Percentiles rank a stretch among this genome's conserved stretches.
Conservation (phyloP, 2,888 invertebrate species). For the Drosophila limbata region DNA sequence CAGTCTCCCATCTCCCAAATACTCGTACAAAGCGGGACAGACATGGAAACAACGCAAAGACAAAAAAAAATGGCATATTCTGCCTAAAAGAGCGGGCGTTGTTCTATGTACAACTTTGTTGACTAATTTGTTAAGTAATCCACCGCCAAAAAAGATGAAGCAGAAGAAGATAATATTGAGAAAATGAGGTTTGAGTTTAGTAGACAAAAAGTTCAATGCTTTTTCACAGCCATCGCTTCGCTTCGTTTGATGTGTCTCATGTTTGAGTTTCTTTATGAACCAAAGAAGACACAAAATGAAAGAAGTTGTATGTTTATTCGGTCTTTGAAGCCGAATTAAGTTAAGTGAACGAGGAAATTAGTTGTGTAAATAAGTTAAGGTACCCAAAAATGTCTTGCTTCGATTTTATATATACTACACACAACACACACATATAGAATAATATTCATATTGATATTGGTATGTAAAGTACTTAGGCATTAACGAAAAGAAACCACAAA, state of each 20-base stretch:
- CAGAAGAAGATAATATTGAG: slow-evolving; percentile 17
- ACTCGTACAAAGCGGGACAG: slow-evolving; percentile 62
- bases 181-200: slow-evolving; percentile 43
- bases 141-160: slow-evolving; percentile 64
- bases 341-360: slow-evolving; percentile 66
- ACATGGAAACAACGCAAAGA: slow-evolving; percentile 23
- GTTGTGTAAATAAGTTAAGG: slow-evolving; percentile 78
- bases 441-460: slow-evolving; percentile 46
- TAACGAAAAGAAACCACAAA: slow-evolving; percentile 60
- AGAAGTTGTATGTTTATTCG: slow-evolving; percentile 27
- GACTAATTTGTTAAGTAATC: slow-evolving; percentile 79
- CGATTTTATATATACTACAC: slow-evolving; percentile 60
- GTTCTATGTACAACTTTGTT: slow-evolving; percentile 78
- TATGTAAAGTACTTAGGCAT: slow-evolving; percentile 70
- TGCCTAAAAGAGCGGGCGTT: slow-evolving; percentile 37
- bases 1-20: slow-evolving; percentile 34
- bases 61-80: not conserved
- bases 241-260: slow-evolving; percentile 66
- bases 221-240: slow-evolving; percentile 78
- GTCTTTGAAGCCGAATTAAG: slow-evolving; percentile 54
- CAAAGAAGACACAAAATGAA: slow-evolving; percentile 27
- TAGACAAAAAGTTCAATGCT: slow-evolving; percentile 71
- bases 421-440: slow-evolving; percentile 9
- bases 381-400: slow-evolving; percentile 55
- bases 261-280: slow-evolving; percentile 49